Base-by-base conservation (phyloP, 2,113 vertebrate species). In the Lamprologus callipterus region DNA sequence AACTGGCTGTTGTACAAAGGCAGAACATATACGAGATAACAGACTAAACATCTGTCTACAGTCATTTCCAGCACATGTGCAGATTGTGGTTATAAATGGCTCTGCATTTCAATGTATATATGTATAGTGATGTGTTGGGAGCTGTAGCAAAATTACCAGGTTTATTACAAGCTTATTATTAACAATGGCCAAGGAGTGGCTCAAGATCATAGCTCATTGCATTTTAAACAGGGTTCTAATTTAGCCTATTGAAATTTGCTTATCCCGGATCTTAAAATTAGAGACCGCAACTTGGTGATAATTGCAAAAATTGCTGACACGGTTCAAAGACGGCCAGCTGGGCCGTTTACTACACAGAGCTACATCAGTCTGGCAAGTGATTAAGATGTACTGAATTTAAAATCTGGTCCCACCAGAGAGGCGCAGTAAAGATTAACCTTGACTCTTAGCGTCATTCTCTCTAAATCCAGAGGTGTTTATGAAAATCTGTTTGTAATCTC, bases 391-490 rank as follows among this genome's bases (percentile, higher is more conserved):
- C 86, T 86, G 90, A 91, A 95, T 94, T 86, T 80, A 55, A 91
- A 93, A 88, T 92, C 49, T 63, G 63, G 85, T 92, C 93, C 89
- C 93, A 89, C 49, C 40, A 87, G 91, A 93, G 92, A 88, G 58
- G 86, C 81, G 4, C 68, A 70, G 42, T 75, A 42, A 88, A 91
- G 84, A 93, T 94, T 95, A 94, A 95, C 93, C 91, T 94, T 95
- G 92, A 92, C 81, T 91, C 83, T 82, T 42, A 8, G 53, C 90
- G 28, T 80, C 82, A 3, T 63, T 82, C 80, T 35, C 65, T 60
- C 84, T 89, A 85, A 92, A 88, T 75, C 86, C 81, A 42, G 16
- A 17, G 42, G 60, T 91, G 85, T 92, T 85, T 89, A 87, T 85
- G 82, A 94, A 92, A 93, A 94, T 91, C 84, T 91, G 89, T 89